phyloP scores from a whole-genome alignment of 2,797 vertebrate genomes.

The Eulemur coronatus region DNA sequence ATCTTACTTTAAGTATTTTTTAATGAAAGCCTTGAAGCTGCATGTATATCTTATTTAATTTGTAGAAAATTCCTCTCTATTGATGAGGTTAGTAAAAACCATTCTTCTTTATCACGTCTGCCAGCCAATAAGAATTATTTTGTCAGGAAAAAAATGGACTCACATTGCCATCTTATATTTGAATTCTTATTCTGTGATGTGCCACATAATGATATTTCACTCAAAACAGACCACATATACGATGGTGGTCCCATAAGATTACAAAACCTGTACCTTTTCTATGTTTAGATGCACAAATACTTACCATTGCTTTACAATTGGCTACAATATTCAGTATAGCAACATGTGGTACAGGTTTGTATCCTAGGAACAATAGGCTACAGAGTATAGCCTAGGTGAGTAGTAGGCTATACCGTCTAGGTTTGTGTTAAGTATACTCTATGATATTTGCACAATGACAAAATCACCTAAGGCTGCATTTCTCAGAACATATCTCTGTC shows the following conservation, averaged over 20 bases:
- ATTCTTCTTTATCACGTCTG: background rate
- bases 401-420: background rate
- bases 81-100: background rate
- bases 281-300: background rate
- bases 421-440: too few species aligned
- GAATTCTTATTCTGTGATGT: background rate
- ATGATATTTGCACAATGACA: background rate
- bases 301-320: background rate
- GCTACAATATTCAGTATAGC: background rate
- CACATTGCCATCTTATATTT: background rate
- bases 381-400: background rate
- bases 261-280: background rate
- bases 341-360: background rate
- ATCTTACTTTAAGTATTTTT: background rate
- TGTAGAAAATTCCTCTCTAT: background rate
- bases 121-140: background rate
- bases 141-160: background rate
- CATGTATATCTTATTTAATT: background rate
- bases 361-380: background rate
- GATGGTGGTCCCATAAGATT: background rate
- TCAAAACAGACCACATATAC: background rate
- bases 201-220: background rate
- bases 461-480: background rate
- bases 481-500: background rate
- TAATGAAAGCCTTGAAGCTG: background rate